phyloP scores from a whole-genome alignment of 1,140 invertebrate genomes.

The Physella acuta region DNA sequence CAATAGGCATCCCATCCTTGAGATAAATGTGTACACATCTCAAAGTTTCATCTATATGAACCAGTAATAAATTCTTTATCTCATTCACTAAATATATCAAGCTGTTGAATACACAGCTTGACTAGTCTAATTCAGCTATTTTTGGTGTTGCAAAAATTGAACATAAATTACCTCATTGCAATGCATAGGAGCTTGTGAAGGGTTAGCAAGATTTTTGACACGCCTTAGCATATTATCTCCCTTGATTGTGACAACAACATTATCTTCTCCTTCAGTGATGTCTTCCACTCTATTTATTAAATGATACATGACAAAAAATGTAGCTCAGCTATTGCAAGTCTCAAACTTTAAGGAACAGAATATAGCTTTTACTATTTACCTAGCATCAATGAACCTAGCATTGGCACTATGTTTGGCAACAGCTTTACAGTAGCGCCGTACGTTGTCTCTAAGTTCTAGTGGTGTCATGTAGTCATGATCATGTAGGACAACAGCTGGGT shows the following conservation, averaged over 20 bases:
- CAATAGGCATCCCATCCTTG: constrained; percentile 18
- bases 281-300: constrained; percentile 12
- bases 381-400: constrained; percentile 23
- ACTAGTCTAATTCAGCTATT: no score
- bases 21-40: neutral
- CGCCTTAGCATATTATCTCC: constrained; percentile 17
- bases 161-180: constrained; percentile 14
- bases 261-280: constrained; percentile 15
- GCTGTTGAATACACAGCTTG: no score
- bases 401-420: constrained; percentile 21
- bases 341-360: neutral
- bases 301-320: neutral
- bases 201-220: neutral
- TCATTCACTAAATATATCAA: no score
- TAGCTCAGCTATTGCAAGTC: neutral
- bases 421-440: constrained; percentile 11
- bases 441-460: neutral
- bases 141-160: no score
- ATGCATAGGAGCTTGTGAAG: neutral
- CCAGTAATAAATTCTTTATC: no score
- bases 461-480: constrained; percentile 19
- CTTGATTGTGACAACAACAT: constrained; percentile 15
- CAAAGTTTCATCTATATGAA: no score
- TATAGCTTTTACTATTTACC: neutral
- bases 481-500: neutral